These are phyloP conservation scores for Orientallactaga bullata DNA, from an alignment of 2,113 vertebrate species.

Conservation along the genomic window DNA sequence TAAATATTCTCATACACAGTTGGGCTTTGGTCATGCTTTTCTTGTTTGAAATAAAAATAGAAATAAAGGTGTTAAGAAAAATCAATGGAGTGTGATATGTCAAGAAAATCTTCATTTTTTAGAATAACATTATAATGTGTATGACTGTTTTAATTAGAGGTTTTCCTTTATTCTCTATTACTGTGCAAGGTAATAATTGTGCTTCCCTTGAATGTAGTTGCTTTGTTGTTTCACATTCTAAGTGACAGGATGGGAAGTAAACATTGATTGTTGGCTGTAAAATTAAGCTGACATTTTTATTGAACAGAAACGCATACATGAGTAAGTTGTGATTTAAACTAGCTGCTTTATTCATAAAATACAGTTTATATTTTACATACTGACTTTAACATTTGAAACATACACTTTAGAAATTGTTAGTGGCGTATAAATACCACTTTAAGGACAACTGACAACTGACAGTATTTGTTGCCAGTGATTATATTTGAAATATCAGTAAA, in stretches of 20 bases:
- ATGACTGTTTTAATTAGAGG: neutral
- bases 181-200: neutral
- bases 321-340: neutral
- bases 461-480: neutral
- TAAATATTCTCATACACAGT: neutral
- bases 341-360: neutral
- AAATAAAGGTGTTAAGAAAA: neutral
- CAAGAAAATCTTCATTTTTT: neutral
- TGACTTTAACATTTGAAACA: neutral
- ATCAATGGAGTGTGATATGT: neutral
- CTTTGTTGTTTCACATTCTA: neutral
- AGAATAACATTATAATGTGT: neutral
- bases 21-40: neutral
- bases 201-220: fast-evolving
- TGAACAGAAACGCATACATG: neutral
- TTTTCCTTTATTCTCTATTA: neutral
- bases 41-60: neutral
- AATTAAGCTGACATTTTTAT: neutral
- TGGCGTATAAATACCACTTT: neutral
- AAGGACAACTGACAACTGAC: neutral
- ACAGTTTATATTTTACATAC: constrained; percentile 18
- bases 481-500: neutral
- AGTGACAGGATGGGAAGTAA: neutral
- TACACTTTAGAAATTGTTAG: constrained; percentile 7
- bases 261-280: neutral